Evolutionary conservation across 2,888 invertebrate species (phyloP), one percentile per base, ranked within the genome.

Genomic region (Stenolophus ochropezus): DNA sequence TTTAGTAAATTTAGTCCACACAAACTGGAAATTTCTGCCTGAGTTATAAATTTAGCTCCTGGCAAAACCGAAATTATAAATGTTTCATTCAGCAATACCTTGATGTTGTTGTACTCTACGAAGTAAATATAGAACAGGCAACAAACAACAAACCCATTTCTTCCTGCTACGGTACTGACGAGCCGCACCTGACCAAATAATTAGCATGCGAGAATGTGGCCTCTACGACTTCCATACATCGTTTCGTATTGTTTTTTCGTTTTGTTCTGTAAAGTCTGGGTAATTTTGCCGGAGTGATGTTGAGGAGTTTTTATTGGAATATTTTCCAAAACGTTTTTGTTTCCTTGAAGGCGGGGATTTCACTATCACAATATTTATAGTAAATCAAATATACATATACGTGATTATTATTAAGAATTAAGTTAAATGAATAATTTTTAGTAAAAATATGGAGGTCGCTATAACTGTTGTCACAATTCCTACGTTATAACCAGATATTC

Each of bases 161-260:
- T 61, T 27, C 25, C 33, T 69, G 5, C 33, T 69, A 69, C 65
- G 65, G 33, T 3, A 18, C 65, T 69, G 33, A 1, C 8, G 16
- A 3, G 8, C 65, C 65, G 16, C 65, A 42, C 33, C 65, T 69
- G 33, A 69, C 65, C 0, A 69, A 69, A 69, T 33, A 33, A 27
- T 69, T 69, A 69, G 33, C 65, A 69, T 69, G 65, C 65, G 65
- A 69, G 65, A 69, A 69, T 69, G 65, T 33, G 27, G 65, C 65
- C 33, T 16, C 61, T 25, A 21, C 23, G 2, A 23, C n/a, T 11
- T n/a, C n/a, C n/a, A 25, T 61, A 27, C 33, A 42, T 11, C 18
- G 18, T 69, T 69, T 69, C 11, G 23, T 61, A 25, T 14, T 61
- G 25, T 25, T 61, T 61, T n/a, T n/a, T n/a, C n/a, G n/a, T n/a